Evolutionary conservation across 2,888 invertebrate genomes (phyloP), one percentile per base, ranked within the genome.

Genomic region (Salticus scenicus): DNA sequence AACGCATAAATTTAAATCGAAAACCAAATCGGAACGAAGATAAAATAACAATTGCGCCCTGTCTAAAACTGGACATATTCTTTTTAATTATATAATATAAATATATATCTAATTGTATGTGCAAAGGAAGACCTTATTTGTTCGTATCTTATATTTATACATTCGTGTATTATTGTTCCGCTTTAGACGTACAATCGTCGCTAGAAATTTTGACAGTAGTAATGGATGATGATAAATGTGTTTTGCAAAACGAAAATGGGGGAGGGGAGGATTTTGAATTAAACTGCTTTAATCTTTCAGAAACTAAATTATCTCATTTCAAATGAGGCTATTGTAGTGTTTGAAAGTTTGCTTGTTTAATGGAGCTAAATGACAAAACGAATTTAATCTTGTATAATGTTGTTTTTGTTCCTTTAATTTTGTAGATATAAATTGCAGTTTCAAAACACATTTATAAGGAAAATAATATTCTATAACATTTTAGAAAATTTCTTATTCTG

Each of bases 281-380:
- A 57, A 57, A 57, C 57, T 57, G 57, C 57, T 57, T 57, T 57
- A 57, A 57, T 57, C 57, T 57, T 57, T 57, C 57, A 57, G 57
- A 57, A 57, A 57, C 24, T 57, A 57, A 57, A 57, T 57, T 57
- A 57, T 57, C 57, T 57, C 57, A 24, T 57, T 57, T 12, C 24
- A 24, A 57, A 57, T 57, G 57, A 12, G 20, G 24, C 24, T 57
- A 24, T 17, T 14, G 57, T 24, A 57, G 57, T 57, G 24, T 5
- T 8, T 5, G 42, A 14, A 14, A 47, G 42, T 47, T 47, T 47
- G 24, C 24, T 57, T 24, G 24, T 57, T 57, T 57, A 57, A 57
- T 57, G 57, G 57, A 24, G 57, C 4, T 24, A 17, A 24, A 7
- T 47, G 42, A 47, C 42, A 47, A 47, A 47, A 47, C 17, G 42